Evolutionary conservation across 2,797 vertebrate genomes (phyloP).

Genomic region (Enteromius fasciolatus): DNA sequence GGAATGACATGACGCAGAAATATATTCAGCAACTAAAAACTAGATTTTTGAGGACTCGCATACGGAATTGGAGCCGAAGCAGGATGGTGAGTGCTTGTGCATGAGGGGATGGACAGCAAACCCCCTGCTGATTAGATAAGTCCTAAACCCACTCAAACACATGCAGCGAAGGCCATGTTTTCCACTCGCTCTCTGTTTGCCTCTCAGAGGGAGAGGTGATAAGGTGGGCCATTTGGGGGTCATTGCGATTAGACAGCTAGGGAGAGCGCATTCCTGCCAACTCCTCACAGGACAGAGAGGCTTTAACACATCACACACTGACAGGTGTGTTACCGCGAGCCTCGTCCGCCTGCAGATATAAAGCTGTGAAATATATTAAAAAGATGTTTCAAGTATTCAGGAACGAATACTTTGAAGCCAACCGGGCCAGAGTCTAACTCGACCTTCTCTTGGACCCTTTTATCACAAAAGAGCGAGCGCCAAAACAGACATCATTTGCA

Average conservation of each 20-base stretch:
- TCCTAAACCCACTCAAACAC: constrained; percentile 60
- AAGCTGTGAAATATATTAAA: constrained; percentile 17
- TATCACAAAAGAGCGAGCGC: constrained; percentile 39
- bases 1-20: neutral
- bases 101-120: constrained; percentile 65
- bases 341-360: constrained; percentile 7
- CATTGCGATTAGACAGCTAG: constrained; percentile 71
- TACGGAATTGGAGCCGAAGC: constrained; percentile 11
- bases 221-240: constrained; percentile 75
- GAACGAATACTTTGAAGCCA: neutral
- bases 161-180: constrained; percentile 66
- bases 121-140: constrained; percentile 79
- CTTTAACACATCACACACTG: constrained; percentile 57
- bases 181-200: constrained; percentile 70
- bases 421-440: constrained; percentile 24
- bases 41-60: constrained; percentile 26
- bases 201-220: constrained; percentile 73
- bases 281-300: constrained; percentile 46
- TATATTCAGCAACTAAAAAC: constrained; percentile 24
- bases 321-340: constrained; percentile 37
- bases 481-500: constrained; percentile 41
- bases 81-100: constrained; percentile 41
- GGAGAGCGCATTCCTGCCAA: constrained; percentile 69
- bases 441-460: constrained; percentile 19
- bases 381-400: neutral